These are phyloP conservation scores for Cyanoderma ruficeps DNA, from an alignment of 2,113 vertebrate genomes.

Conservation along the genomic window DNA sequence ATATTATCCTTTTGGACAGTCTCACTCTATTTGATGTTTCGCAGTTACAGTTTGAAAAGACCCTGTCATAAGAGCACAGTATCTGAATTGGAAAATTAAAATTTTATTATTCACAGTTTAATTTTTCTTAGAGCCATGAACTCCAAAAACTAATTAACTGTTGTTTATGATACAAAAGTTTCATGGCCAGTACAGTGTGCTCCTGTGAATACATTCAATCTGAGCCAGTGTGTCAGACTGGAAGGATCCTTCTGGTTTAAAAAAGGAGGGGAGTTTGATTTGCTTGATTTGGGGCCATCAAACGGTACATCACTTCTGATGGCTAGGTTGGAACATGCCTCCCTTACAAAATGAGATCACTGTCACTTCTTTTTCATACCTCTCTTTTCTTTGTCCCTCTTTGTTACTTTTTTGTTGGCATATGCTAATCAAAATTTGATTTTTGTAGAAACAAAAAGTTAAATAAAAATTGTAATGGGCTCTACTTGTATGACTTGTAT, in stretches of 20 bases:
- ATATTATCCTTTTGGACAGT: constrained; percentile 65
- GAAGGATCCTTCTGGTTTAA: background rate
- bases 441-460: constrained; percentile 57
- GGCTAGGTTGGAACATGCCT: constrained; percentile 25
- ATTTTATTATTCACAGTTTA: background rate
- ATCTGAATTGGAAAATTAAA: constrained; percentile 18
- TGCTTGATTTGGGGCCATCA: background rate
- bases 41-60: constrained; percentile 22
- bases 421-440: constrained; percentile 45
- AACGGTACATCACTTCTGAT: constrained; percentile 1
- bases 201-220: constrained; percentile 58
- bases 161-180: background rate
- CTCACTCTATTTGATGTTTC: background rate
- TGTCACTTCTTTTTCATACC: constrained; percentile 40
- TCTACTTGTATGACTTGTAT: constrained; percentile 36
- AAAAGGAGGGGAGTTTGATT: background rate
- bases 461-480: constrained; percentile 18
- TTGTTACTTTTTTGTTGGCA: constrained; percentile 75
- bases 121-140: background rate
- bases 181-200: constrained; percentile 32
- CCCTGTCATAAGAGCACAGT: constrained; percentile 67
- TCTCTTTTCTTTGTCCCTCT: constrained; percentile 53
- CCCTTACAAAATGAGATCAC: constrained; percentile 29
- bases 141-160: background rate
- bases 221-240: constrained; percentile 5